Conservation (phyloP, 30 jellyfish, hydroid and myxozoan species). For the Cassiopea andromeda region DNA sequence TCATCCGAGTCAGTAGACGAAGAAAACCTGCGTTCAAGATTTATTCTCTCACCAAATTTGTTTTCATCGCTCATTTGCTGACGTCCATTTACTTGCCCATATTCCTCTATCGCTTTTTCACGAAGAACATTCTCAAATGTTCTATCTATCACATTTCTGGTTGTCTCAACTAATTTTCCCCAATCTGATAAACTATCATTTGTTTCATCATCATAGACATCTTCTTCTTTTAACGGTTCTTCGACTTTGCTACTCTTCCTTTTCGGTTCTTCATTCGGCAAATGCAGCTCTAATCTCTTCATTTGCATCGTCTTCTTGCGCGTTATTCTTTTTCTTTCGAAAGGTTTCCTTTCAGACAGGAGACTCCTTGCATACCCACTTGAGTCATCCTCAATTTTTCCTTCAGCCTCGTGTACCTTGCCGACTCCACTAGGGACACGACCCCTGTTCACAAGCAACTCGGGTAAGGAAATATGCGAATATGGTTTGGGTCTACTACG, state of each 20-base stretch:
- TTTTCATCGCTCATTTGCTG: not conserved
- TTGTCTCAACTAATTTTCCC: constrained; percentile 12
- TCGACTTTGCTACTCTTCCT: not conserved
- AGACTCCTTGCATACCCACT: constrained; percentile 73
- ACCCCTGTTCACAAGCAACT: constrained; percentile 17
- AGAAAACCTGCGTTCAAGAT: not conserved
- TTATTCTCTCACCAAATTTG: not conserved
- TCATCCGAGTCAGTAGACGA: constrained; percentile 5
- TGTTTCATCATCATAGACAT: constrained; percentile 1
- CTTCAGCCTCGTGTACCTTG: not conserved
- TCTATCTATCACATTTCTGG: constrained; percentile 25
- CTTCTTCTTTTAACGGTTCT: constrained; percentile 8
- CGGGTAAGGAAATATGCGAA: constrained; percentile 69
- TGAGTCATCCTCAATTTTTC: constrained; percentile 35
- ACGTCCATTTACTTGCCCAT: not conserved
- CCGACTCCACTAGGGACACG: constrained; percentile 41
- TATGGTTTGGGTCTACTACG: constrained; percentile 79
- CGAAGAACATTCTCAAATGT: constrained; percentile 29
- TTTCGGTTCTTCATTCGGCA: constrained; percentile 25
- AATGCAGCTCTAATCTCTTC: constrained; percentile 26
- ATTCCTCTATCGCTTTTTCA: constrained; percentile 20
- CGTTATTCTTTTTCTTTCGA: constrained; percentile 3
- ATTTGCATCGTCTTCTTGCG: constrained; percentile 60
- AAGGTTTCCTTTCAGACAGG: constrained; percentile 16
- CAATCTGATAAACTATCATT: constrained; percentile 49